Conservation (phyloP, 2,113 vertebrate species). For the Elephas maximus region DNA sequence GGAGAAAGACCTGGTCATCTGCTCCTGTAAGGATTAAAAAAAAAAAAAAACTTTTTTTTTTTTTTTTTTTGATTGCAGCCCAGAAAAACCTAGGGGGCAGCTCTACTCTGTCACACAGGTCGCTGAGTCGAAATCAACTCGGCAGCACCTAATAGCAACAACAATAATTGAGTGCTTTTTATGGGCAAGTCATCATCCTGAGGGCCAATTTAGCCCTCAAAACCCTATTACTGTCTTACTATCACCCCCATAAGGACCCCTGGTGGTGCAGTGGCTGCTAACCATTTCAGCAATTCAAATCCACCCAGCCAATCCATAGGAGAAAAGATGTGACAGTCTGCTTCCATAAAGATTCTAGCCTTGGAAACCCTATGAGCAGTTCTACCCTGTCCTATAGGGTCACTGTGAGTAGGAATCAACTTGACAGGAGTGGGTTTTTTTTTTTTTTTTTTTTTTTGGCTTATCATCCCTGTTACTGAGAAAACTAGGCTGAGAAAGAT, state of each 20-base stretch:
- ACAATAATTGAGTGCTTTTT: not conserved
- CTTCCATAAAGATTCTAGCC: not conserved
- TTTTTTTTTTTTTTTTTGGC: no score
- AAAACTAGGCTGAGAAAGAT: not conserved
- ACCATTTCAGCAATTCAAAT: not conserved
- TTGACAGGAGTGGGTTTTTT: not conserved
- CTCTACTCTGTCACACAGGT: not conserved
- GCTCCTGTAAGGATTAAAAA: no score
- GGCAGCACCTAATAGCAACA: not conserved
- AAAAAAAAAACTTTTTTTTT: no score
- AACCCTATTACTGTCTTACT: not conserved
- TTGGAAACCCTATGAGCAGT: not conserved
- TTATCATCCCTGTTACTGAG: no score
- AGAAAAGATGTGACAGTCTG: not conserved
- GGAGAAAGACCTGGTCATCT: not conserved
- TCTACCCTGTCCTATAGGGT: not conserved
- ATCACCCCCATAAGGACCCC: not conserved
- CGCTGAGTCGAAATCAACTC: not conserved
- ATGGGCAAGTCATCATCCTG: accelerated
- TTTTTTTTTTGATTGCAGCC: no score
- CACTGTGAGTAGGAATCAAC: not conserved
- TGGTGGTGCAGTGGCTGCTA: not conserved
- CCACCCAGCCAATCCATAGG: not conserved
- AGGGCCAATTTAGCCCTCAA: not conserved
- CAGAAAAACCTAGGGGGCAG: not conserved